phyloP scores from a whole-genome alignment of 2,113 vertebrate species.

The Delphinapterus leucas region DNA sequence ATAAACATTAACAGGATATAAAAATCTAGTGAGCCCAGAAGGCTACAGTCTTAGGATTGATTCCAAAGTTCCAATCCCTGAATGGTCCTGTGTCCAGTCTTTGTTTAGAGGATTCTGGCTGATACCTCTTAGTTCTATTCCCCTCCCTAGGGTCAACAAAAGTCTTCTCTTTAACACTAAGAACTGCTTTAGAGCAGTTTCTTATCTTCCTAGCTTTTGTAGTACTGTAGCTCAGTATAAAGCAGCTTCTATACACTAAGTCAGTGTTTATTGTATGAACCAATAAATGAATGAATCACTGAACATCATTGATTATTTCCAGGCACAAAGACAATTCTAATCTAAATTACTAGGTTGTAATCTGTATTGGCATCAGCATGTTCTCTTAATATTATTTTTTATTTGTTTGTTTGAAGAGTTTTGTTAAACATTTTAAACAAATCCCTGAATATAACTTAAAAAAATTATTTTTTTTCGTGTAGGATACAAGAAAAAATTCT shows the following conservation, averaged over 20 bases:
- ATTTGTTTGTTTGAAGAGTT: neutral
- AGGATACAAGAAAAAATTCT: neutral
- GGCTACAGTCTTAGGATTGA: neutral
- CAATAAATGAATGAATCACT: neutral
- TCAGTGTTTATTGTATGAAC: neutral
- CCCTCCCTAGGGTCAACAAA: neutral
- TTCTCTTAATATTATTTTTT: neutral
- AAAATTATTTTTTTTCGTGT: neutral
- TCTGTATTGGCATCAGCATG: neutral
- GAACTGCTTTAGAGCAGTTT: neutral
- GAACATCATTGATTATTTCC: neutral
- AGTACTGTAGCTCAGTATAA: neutral
- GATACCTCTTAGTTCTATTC: neutral
- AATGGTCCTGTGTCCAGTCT: neutral
- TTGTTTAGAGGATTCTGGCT: neutral
- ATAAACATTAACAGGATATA: neutral
- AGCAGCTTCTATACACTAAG: too few species aligned
- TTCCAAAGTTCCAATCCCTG: neutral
- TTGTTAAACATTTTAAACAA: neutral
- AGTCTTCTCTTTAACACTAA: neutral
- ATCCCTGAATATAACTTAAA: neutral
- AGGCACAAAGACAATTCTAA: neutral
- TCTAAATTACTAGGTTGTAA: neutral
- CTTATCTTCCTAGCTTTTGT: fast-evolving
- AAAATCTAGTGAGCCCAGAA: neutral